Conservation (phyloP, 2,888 invertebrate species). For the Aphidius colemani region DNA sequence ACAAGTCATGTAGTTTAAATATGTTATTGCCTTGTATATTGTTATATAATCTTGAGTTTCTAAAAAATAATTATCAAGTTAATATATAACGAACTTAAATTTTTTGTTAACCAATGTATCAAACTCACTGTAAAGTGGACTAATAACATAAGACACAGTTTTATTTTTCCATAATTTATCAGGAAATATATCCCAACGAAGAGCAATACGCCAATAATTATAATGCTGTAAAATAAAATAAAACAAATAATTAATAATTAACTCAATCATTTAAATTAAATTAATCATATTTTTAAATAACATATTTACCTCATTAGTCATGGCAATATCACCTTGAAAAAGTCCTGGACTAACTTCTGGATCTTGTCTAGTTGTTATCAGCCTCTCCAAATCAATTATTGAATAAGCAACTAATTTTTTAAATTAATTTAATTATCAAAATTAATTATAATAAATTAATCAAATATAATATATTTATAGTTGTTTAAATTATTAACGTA, state of each 20-base stretch:
- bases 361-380: constrained; percentile 59
- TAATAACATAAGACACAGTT: constrained; percentile 71
- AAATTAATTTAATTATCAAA: constrained; percentile 1
- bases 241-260: constrained; percentile 21
- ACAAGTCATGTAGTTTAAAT: constrained; percentile 70
- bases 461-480: neutral
- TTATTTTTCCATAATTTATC: constrained; percentile 68
- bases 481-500: constrained; percentile 40
- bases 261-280: neutral
- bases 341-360: constrained; percentile 71
- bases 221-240: constrained; percentile 58
- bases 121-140: constrained; percentile 64
- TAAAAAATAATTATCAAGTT: constrained; percentile 36
- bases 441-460: neutral
- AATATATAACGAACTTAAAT: too few relatives aligned
- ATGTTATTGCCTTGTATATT: constrained; percentile 67
- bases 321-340: constrained; percentile 73
- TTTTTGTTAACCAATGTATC: too few relatives aligned
- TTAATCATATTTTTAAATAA: constrained; percentile 3
- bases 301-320: constrained; percentile 62
- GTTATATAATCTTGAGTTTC: constrained; percentile 65
- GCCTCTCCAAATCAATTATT: constrained; percentile 32
- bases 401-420: constrained; percentile 31
- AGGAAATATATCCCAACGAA: constrained; percentile 70
- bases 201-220: constrained; percentile 67